phyloP scores from a whole-genome alignment of 1,140 invertebrate genomes.

The Pectinophora gossypiella region DNA sequence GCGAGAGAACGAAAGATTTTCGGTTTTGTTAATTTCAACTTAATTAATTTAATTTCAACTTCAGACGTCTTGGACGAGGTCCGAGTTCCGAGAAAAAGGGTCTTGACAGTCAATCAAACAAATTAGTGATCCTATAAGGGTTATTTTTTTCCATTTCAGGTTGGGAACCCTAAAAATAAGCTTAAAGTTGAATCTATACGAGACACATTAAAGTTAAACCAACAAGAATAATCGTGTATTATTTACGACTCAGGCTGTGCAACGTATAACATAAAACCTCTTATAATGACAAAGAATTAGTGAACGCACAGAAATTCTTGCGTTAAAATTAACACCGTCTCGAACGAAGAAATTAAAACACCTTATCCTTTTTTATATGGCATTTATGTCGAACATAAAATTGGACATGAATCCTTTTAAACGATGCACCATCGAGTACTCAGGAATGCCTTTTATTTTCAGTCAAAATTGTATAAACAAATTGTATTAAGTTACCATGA shows the following conservation, averaged over 20 bases:
- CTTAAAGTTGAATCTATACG: constrained; percentile 48
- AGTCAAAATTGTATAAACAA: too few relatives aligned
- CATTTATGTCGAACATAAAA: constrained; percentile 65
- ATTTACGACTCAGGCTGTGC: constrained; percentile 49
- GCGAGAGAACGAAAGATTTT: too few relatives aligned
- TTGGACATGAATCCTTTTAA: constrained; percentile 44
- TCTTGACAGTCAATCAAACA: too few relatives aligned
- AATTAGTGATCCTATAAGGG: too few relatives aligned
- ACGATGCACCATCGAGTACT: too few relatives aligned
- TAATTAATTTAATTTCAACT: too few relatives aligned
- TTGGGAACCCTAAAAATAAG: constrained; percentile 32
- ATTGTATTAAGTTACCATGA: too few relatives aligned
- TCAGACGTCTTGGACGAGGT: too few relatives aligned
- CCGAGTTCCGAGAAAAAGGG: too few relatives aligned
- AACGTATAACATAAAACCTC: constrained; percentile 40
- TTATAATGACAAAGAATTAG: constrained; percentile 62
- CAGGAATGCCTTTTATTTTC: too few relatives aligned
- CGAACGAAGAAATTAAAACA: constrained; percentile 69
- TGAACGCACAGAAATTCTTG: constrained; percentile 21
- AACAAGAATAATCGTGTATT: constrained; percentile 52
- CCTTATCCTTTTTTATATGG: constrained; percentile 69
- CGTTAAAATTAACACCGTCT: constrained; percentile 65
- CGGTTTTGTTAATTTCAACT: too few relatives aligned
- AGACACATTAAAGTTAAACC: constrained; percentile 49
- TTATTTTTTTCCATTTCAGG: too few relatives aligned